Base-by-base conservation (phyloP, 2,888 invertebrate genomes). In the Epistrophe eligans region DNA sequence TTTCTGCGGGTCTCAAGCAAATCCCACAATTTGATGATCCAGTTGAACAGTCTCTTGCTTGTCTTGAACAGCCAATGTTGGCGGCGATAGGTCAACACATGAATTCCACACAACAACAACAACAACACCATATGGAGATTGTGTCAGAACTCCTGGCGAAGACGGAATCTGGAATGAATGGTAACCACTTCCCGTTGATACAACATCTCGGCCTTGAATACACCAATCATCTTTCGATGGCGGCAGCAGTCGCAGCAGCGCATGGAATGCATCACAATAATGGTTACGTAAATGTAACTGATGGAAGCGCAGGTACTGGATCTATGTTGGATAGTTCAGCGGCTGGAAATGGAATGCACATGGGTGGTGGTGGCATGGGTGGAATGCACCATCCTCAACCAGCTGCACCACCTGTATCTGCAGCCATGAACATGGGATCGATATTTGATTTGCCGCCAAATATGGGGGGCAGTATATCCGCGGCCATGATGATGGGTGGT, bases 1-100 rank as follows among this genome's bases (percentile, higher is more conserved):
- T 91, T 50, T 90, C 90, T 70, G 89, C 91, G 40, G 92, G 91
- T 52, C 90, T 92, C 4, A 91, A 91, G 62, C 93, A 93, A 89
- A 92, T 92, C 72, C 92, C 92, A n/a, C 92, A 93, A 87, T 94
- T 93, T 91, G 95, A 95, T 79, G 96, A 96, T 92, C 96, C 96
- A 24, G 94, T 96, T 89, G 96, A 96, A 92, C 95, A 95, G 89
- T 95, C 96, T 73, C 93, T 96, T 90, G 96, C 96, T 64, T 95
- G 95, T 89, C 93, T 96, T 89, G 96, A 96, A 92, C 94, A 95
- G 84, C 95, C 95, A 79, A 90, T 93, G 90, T 94, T 94, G 84
- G 93, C 91, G 70, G 89, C 91, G 77, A 90, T 92, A 90, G 89
- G 90, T 67, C 89, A 89, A 15, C 89, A 94, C 88, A 93, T 94